Evolutionary conservation across 2,888 invertebrate species (phyloP).

Genomic region (Crepidodera aurea): DNA sequence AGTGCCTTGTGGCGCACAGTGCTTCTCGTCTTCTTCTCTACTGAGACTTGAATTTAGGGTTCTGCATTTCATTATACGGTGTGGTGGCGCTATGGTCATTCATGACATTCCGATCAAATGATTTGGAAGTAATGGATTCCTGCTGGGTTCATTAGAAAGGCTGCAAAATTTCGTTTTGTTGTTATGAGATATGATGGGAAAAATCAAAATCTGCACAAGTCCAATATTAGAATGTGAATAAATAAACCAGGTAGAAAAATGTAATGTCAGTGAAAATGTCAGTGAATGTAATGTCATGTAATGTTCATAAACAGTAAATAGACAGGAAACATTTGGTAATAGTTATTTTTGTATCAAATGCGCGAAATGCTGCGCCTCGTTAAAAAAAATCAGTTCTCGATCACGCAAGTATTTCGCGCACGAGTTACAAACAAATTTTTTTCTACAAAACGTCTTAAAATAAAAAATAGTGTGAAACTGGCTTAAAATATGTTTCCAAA

Average conservation of each 20-base stretch:
- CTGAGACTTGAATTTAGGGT: slow-evolving; percentile 9
- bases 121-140: slow-evolving; percentile 28
- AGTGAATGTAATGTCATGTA: too few relatives aligned
- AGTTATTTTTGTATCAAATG: too few relatives aligned
- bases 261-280: too few relatives aligned
- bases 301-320: too few relatives aligned
- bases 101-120: slow-evolving; percentile 29
- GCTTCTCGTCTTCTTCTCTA: not conserved
- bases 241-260: not conserved
- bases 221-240: not conserved
- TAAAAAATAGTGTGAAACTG: too few relatives aligned
- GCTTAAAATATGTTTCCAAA: too few relatives aligned
- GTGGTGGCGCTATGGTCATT: slow-evolving; percentile 27
- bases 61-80: slow-evolving; percentile 11
- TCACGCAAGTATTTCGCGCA: too few relatives aligned
- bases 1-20: not conserved
- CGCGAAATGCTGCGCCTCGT: too few relatives aligned
- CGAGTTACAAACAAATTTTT: too few relatives aligned
- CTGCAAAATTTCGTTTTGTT: not conserved
- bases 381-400: too few relatives aligned
- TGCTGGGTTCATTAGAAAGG: slow-evolving; percentile 20
- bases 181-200: slow-evolving; percentile 9
- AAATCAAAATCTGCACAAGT: not conserved
- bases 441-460: too few relatives aligned
- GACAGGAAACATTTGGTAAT: too few relatives aligned